These are phyloP conservation scores for Acomys russatus DNA, from an alignment of 2,797 vertebrate species.

Conservation along the genomic window DNA sequence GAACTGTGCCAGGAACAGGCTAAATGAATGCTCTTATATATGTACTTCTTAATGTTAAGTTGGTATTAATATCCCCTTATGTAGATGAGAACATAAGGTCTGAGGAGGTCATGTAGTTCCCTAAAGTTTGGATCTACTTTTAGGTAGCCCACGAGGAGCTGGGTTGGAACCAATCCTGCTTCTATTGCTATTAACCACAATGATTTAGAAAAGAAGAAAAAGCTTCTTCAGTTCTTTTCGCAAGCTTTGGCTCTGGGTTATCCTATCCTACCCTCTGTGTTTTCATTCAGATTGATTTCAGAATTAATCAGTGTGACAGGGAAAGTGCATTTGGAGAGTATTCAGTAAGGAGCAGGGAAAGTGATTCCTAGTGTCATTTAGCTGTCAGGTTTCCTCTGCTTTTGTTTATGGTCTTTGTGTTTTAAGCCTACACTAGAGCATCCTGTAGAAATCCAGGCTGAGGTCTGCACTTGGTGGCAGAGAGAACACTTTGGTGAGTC, in stretches of 20 bases:
- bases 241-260: not conserved
- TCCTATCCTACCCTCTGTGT: not conserved
- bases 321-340: not conserved
- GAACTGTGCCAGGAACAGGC: not conserved
- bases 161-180: not conserved
- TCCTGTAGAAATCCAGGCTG: not conserved
- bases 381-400: not conserved
- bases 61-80: not conserved
- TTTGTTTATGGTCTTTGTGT: conserved; percentile 11
- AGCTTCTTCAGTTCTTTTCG: not conserved
- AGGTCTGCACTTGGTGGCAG: not conserved
- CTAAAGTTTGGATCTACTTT: conserved; percentile 24
- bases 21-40: conserved; percentile 1
- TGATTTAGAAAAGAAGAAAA: not conserved
- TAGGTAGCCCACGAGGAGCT: not conserved
- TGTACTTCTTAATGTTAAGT: not conserved
- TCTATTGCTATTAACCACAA: not conserved
- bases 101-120: not conserved
- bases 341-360: not conserved
- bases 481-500: not conserved
- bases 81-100: not conserved
- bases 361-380: not conserved
- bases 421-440: not conserved
- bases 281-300: conserved; percentile 5
- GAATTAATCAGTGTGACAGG: not conserved